Base-by-base conservation (phyloP, 1,140 invertebrate species). In the Macrosteles quadrilineatus region DNA sequence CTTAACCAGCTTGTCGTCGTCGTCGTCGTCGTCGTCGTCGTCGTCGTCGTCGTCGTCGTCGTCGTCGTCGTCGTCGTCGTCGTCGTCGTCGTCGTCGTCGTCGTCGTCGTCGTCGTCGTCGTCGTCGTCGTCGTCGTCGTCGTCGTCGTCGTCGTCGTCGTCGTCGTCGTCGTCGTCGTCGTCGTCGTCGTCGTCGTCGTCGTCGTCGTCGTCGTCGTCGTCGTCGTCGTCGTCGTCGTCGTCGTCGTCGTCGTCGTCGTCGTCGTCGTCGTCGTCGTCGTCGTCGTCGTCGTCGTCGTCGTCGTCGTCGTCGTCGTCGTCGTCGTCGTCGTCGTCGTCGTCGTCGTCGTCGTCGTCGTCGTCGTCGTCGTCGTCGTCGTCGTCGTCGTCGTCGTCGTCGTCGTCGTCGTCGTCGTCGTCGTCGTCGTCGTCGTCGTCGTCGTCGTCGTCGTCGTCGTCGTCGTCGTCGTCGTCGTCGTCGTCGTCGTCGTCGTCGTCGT, bases 191-290 rank as follows among this genome's bases (percentile, higher is more conserved):
- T 43, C 40, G n/a, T 43, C 40, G n/a, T 43, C 40, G n/a, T 43
- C 40, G n/a, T 43, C 40, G n/a, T 43, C 40, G n/a, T 43, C 40
- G n/a, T 43, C 40, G n/a, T 43, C 40, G n/a, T 43, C 40, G n/a
- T 43, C 40, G 40, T 43, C 40, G 40, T 43, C 40, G 40, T 43
- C 40, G 40, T 43, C n/a, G n/a, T 43, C n/a, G n/a, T 43, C n/a
- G n/a, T 43, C n/a, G n/a, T 43, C n/a, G n/a, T 43, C n/a, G 40
- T 43, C 40, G 40, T 43, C n/a, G n/a, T 43, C 40, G 40, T 43
- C 40, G n/a, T 43, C 40, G 40, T 43, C 40, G 40, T 43, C n/a
- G n/a, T 43, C 40, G 40, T 43, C 40, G 40, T 43, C 40, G 40
- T 43, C 40, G 40, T 43, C n/a, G n/a, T 43, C 40, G 40, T 43